Percentiles rank a stretch among this genome's conserved stretches.
phyloP scores from a whole-genome alignment of 2,113 vertebrate genomes.

The Xenopus borealis region DNA sequence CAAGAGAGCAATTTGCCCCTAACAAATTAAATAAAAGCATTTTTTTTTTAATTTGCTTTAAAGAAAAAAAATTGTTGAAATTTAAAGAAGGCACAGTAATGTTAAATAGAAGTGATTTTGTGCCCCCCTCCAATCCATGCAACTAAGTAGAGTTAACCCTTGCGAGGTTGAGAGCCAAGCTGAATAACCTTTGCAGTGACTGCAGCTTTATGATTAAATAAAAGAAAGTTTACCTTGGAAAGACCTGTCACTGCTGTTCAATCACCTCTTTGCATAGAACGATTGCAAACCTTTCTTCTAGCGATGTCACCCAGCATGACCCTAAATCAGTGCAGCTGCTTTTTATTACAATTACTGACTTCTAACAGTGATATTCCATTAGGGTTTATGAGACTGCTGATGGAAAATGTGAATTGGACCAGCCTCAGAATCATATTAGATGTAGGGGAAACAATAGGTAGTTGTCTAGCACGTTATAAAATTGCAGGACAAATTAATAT shows the following conservation, averaged over 20 bases:
- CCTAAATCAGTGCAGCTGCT: conserved; percentile 14
- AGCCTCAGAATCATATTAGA: conserved; percentile 15
- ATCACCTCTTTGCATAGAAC: conserved; percentile 16
- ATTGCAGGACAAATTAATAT: conserved; percentile 12
- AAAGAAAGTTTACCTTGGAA: no score
- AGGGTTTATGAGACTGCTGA: conserved; percentile 26
- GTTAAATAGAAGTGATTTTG: no score
- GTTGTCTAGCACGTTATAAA: not conserved
- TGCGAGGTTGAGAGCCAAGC: no score
- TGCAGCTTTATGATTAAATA: no score
- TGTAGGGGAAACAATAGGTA: conserved; percentile 4
- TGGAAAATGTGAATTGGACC: conserved; percentile 11
- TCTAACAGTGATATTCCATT: conserved; percentile 29
- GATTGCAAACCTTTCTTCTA: conserved; percentile 13
- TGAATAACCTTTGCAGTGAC: no score
- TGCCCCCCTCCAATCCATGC: no score
- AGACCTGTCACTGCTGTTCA: not conserved
- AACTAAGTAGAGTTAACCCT: no score
- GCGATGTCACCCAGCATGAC: conserved; percentile 7
- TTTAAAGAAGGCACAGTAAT: no score
- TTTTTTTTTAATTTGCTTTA: no score
- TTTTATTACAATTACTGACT: conserved; percentile 10
- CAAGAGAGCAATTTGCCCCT: no score
- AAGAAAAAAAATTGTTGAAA: no score
- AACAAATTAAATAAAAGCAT: no score